Base-by-base conservation (phyloP, 1,140 invertebrate species). In the Ceratoteleas bidentatus region DNA sequence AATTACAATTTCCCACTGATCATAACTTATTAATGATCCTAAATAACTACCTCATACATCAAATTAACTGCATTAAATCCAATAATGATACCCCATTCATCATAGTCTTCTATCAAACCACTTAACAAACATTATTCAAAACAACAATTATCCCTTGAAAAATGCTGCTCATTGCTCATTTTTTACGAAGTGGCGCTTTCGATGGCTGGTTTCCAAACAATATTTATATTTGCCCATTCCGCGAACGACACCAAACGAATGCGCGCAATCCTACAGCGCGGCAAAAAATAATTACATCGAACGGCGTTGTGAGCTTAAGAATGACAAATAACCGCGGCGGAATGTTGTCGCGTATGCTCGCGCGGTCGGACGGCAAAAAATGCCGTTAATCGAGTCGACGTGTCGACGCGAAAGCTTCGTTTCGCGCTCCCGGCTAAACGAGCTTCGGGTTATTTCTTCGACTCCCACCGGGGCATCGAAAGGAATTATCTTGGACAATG, bases 211-310 rank as follows among this genome's bases (percentile, higher is more conserved):
- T 65, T 65, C 7, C n/a, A 43, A 54, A 45, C 54, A 69, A 68
- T 69, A 50, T 56, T 70, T 60, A 60, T 61, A 50, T 45, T 70
- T 60, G 60, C 53, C 32, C 14, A 58, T 58, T 69, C 50, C 43
- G 9, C 36, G 16, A 7, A 43, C 6, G 66, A 70, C 56, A 10
- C 6, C 47, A 53, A 70, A 60, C 66, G 57, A 70, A 61, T 72
- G 52, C 32, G 7, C 36, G 33, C 49, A 68, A 68, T 58, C 54
- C 56, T 0, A 16, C 10, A 4, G 33, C 53, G 14, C 16, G n/a
- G 32, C 65, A 68, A 53, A 61, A 72, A 72, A 70, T 72, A 62
- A 72, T 72, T 61, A 72, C 56, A 54, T 13, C 6, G 47, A 10
- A 43, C 58, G 47, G 56, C 40, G 52, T 13, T 40, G 54, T 36